Evolutionary conservation across 2,797 vertebrate genomes (phyloP).

Genomic region (Urophycis tenuis): DNA sequence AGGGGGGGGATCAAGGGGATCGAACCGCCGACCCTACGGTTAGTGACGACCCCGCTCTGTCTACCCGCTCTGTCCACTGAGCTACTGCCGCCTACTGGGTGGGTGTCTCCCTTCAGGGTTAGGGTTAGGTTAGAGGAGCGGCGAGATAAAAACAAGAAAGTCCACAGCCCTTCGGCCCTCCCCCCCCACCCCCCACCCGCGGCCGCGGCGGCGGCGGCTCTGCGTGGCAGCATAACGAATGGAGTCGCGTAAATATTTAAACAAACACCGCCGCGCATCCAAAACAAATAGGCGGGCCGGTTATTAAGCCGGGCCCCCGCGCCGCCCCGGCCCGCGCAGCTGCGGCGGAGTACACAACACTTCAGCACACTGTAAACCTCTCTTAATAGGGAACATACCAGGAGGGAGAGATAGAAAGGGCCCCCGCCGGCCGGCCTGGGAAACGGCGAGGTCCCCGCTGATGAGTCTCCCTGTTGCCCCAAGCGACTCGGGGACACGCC

Average conservation of each 20-base stretch:
- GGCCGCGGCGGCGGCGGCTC: background rate
- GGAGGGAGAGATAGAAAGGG: slow-evolving; percentile 45
- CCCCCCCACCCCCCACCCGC: no score
- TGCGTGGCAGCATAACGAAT: slow-evolving; percentile 44
- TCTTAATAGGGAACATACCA: slow-evolving; percentile 61
- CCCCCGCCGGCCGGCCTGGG: slow-evolving; percentile 26
- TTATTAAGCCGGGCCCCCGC: slow-evolving; percentile 49
- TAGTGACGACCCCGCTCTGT: no score
- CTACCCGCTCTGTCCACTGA: no score
- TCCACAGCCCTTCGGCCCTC: no score
- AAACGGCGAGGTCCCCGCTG: slow-evolving; percentile 24
- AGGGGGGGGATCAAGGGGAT: no score
- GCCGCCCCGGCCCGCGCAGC: slow-evolving; percentile 51
- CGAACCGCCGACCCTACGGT: no score
- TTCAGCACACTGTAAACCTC: slow-evolving; percentile 64
- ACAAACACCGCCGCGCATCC: slow-evolving; percentile 62
- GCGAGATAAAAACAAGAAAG: background rate
- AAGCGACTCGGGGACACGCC: slow-evolving; percentile 22
- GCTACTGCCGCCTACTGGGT: no score
- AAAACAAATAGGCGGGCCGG: slow-evolving; percentile 60
- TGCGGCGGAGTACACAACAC: slow-evolving; percentile 63
- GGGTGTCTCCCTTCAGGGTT: no score
- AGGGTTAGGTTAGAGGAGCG: background rate
- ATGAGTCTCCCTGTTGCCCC: slow-evolving; percentile 34
- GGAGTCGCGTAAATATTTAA: slow-evolving; percentile 61